Evolutionary conservation across 1,140 invertebrate genomes (phyloP).

Genomic region (Lordiphosa stackelbergi): DNA sequence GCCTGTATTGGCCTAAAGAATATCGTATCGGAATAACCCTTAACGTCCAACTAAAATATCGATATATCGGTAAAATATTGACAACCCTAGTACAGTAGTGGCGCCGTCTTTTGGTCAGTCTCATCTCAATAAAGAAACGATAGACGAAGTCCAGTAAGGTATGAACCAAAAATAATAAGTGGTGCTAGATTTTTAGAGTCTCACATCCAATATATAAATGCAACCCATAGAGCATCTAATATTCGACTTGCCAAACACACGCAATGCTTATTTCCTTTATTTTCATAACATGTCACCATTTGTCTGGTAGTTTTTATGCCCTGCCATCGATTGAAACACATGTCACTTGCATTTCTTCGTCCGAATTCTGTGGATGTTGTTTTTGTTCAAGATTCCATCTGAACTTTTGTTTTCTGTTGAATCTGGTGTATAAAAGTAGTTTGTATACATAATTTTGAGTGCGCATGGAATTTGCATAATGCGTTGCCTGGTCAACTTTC

Average conservation of each 20-base stretch:
- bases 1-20: too few species aligned
- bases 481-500: constrained; percentile 54
- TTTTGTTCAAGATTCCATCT: constrained; percentile 36
- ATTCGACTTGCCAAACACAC: background rate
- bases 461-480: constrained; percentile 62
- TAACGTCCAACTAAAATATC: too few species aligned
- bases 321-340: constrained; percentile 13
- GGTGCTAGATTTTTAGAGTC: too few species aligned
- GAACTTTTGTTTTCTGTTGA: constrained; percentile 59
- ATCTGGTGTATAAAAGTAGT: constrained; percentile 27
- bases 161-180: too few species aligned
- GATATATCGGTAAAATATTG: too few species aligned
- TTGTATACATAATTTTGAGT: constrained; percentile 9
- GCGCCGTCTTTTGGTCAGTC: too few species aligned
- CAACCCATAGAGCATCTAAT: constrained; percentile 4
- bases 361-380: constrained; percentile 34
- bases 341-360: constrained; percentile 17
- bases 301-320: constrained; percentile 32
- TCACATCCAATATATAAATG: too few species aligned
- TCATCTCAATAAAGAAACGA: too few species aligned
- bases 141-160: too few species aligned
- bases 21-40: too few species aligned
- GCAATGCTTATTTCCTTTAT: constrained; percentile 5
- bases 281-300: constrained; percentile 34
- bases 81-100: too few species aligned